phyloP scores from a whole-genome alignment of 1,140 invertebrate genomes.

The Bombus polaris region DNA sequence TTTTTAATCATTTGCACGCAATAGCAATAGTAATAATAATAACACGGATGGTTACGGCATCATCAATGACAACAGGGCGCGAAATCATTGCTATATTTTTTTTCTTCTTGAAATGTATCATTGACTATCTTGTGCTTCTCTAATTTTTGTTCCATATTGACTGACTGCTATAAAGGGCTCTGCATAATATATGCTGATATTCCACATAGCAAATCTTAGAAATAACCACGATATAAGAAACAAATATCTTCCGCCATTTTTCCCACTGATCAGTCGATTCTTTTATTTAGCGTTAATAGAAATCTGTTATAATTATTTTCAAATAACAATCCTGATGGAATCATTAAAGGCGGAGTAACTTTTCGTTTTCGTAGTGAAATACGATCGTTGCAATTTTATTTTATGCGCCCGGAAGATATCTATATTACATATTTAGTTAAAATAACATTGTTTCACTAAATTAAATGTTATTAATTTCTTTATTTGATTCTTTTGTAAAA shows the following conservation, averaged over 20 bases:
- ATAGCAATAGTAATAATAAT: conserved; percentile 75
- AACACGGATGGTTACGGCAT: conserved; percentile 61
- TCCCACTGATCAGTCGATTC: neutral
- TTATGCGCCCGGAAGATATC: neutral
- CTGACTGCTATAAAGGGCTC: conserved; percentile 80
- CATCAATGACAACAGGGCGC: conserved; percentile 60
- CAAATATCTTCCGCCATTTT: conserved; percentile 18
- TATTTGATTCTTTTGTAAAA: neutral
- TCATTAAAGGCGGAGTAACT: neutral
- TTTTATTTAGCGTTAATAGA: neutral
- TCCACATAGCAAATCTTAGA: conserved; percentile 63
- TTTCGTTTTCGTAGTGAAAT: neutral
- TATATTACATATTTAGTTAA: neutral
- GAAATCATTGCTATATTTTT: conserved; percentile 11
- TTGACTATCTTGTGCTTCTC: conserved; percentile 42
- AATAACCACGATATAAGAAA: neutral
- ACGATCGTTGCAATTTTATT: neutral
- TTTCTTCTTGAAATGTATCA: neutral
- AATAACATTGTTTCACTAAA: neutral
- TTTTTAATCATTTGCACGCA: conserved; percentile 76
- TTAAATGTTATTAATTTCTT: neutral
- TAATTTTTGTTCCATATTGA: conserved; percentile 69
- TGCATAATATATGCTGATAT: conserved; percentile 71
- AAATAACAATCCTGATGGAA: neutral
- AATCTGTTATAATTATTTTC: neutral